Percentiles rank a stretch among this genome's conserved stretches.
These are phyloP conservation scores for Suillia variegata DNA, from an alignment of 2,888 invertebrate species.

Conservation along the genomic window DNA sequence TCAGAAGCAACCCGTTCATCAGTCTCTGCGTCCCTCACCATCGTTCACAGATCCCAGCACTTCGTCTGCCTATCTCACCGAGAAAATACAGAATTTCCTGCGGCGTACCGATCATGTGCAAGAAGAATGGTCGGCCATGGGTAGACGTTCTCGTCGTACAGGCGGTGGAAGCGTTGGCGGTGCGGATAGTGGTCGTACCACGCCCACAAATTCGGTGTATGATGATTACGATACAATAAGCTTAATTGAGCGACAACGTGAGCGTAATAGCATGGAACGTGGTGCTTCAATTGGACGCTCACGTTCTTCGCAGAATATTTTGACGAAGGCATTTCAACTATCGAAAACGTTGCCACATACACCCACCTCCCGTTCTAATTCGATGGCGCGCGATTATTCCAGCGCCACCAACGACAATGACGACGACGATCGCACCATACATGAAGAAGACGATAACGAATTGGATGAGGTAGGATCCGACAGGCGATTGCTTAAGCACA, in stretches of 20 bases:
- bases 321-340: slow-evolving; percentile 81
- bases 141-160: slow-evolving; percentile 62
- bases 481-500: no score
- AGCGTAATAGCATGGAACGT: slow-evolving; percentile 54
- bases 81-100: slow-evolving; percentile 80
- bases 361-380: slow-evolving; percentile 57
- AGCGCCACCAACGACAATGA: slow-evolving; percentile 66
- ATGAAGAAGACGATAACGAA: slow-evolving; percentile 70
- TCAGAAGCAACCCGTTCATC: slow-evolving; percentile 72
- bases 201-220: slow-evolving; percentile 45
- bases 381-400: slow-evolving; percentile 49
- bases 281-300: slow-evolving; percentile 66
- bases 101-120: slow-evolving; percentile 85
- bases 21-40: slow-evolving; percentile 73
- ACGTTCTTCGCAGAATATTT: slow-evolving; percentile 79
- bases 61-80: slow-evolving; percentile 75
- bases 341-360: slow-evolving; percentile 62
- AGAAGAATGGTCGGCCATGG: slow-evolving; percentile 82
- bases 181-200: slow-evolving; percentile 42
- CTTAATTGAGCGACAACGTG: slow-evolving; percentile 58
- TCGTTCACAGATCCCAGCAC: slow-evolving; percentile 79
- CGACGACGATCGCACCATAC: slow-evolving; percentile 68
- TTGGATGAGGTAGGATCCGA: slow-evolving; percentile 50
- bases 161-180: slow-evolving; percentile 52
- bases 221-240: slow-evolving; percentile 58